Evolutionary conservation across 2,113 vertebrate genomes (phyloP).

Genomic region (Bostrychus sinensis): DNA sequence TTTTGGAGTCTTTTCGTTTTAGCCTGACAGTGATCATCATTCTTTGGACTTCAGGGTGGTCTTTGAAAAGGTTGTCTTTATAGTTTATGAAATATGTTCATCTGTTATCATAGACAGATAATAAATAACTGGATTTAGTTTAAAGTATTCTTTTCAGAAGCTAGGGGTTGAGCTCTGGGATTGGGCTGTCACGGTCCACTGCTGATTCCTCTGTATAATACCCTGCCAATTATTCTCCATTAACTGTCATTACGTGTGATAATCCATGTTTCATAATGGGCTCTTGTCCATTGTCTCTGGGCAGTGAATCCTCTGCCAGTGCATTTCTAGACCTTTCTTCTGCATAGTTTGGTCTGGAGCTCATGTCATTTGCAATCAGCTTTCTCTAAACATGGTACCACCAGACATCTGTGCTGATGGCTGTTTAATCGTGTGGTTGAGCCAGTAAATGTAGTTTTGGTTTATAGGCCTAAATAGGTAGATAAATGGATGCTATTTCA

Average conservation of each 20-base stretch:
- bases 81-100: slow-evolving; percentile 10
- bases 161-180: slow-evolving; percentile 11
- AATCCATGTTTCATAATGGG: slow-evolving; percentile 39
- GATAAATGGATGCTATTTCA: neutral
- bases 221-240: slow-evolving; percentile 48
- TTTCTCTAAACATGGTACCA: slow-evolving; percentile 36
- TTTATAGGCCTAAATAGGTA: neutral
- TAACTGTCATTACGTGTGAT: slow-evolving; percentile 59
- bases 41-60: slow-evolving; percentile 10
- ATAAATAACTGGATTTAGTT: slow-evolving; percentile 17
- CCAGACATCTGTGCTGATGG: slow-evolving; percentile 11
- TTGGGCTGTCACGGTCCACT: slow-evolving; percentile 30
- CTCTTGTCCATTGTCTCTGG: slow-evolving; percentile 50
- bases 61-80: slow-evolving; percentile 5
- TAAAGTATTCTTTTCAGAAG: slow-evolving; percentile 20
- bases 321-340: slow-evolving; percentile 18
- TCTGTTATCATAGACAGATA: slow-evolving; percentile 17
- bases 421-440: neutral
- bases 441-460: neutral
- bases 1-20: neutral
- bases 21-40: slow-evolving; percentile 5
- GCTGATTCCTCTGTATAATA: slow-evolving; percentile 51
- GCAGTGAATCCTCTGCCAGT: slow-evolving; percentile 1
- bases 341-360: slow-evolving; percentile 29
- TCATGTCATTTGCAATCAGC: slow-evolving; percentile 17